Conservation (phyloP, 2,888 invertebrate species). For the Micropterix aruncella region DNA sequence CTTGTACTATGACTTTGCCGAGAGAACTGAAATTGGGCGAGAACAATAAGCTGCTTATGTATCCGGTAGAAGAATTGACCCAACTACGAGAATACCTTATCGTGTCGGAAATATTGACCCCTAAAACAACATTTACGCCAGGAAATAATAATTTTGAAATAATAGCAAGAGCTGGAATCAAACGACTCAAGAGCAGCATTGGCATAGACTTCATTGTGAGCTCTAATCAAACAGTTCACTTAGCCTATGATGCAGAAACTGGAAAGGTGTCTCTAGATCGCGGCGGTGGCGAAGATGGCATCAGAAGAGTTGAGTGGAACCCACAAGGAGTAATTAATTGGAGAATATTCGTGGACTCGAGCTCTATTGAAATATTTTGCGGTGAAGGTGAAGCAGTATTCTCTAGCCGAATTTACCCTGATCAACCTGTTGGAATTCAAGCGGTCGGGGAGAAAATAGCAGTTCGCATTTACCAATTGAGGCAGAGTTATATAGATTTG, state of each 20-base stretch:
- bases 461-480: no score
- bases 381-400: conserved; percentile 30
- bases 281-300: conserved; percentile 24
- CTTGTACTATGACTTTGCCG: conserved; percentile 27
- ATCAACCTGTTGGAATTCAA: conserved; percentile 18
- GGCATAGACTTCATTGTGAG: no score
- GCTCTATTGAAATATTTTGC: conserved; percentile 29
- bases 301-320: conserved; percentile 22
- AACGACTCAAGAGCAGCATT: no score
- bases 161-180: no score
- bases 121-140: no score
- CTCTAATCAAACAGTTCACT: not conserved
- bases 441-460: no score
- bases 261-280: conserved; percentile 17
- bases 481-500: no score
- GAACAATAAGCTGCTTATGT: conserved; percentile 20
- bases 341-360: conserved; percentile 27
- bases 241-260: not conserved
- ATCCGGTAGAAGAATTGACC: conserved; percentile 21
- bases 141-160: no score
- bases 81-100: conserved; percentile 19
- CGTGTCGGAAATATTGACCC: no score
- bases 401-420: conserved; percentile 28
- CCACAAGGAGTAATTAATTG: conserved; percentile 16
- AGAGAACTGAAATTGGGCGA: conserved; percentile 23